Evolutionary conservation across 1,140 invertebrate species (phyloP), one percentile per base, ranked within the genome.

Genomic region (Proctacanthus coquilletti): DNA sequence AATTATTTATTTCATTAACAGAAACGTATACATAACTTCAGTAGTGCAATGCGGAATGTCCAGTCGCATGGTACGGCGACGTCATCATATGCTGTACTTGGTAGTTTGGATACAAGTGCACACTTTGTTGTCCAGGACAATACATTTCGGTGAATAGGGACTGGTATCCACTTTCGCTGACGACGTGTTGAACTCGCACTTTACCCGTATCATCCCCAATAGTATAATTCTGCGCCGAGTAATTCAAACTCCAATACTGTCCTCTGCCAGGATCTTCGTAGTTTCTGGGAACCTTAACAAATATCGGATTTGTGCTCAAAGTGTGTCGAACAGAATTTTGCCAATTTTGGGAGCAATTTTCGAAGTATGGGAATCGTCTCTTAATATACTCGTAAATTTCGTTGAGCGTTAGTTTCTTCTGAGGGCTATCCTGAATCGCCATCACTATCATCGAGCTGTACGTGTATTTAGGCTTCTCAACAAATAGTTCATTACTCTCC

Each of bases 241-340:
- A 45, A 45, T 56, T 49, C 11, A 56, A 15, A 0, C 52, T 44
- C 53, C 53, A 56, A 34, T 56, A 56, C n/a, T 56, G 53, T 9
- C 53, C 53, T 10, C 53, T 45, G 5, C 53, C 53, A 0, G 53
- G 53, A 45, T 56, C 53, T 17, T 56, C 53, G 4, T 50, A 17
- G 3, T 49, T 47, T 0, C 53, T 47, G 2, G 53, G 53, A 14
- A 56, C 49, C 2, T 48, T 44, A 9, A 56, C 45, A 41, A 56
- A 56, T 21, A 46, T 47, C 1, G 51, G 45, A 47, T 56, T 56
- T 5, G 50, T 33, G 13, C 53, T 56, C 3, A 98, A 62, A 55
- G 97, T 98, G 56, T 97, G 93, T 0, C 94, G 69, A 3, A 97
- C 89, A 0, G 91, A 96, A 54, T 98, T 97, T 60, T 97, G 95